These are phyloP conservation scores for Leptopilina clavipes DNA, from an alignment of 1,140 invertebrate genomes.

Conservation along the genomic window DNA sequence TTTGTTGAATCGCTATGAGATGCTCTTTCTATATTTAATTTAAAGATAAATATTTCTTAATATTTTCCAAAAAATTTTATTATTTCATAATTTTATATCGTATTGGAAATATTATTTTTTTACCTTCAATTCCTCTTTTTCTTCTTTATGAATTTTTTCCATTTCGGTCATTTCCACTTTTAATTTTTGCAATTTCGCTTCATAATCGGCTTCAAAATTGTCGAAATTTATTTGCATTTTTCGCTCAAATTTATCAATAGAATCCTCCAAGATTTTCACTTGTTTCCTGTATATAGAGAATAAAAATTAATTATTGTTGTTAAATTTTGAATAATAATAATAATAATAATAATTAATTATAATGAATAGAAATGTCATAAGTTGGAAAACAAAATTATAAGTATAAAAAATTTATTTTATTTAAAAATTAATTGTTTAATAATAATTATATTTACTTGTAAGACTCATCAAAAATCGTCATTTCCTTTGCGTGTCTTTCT, in stretches of 20 bases:
- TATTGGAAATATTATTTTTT: too few relatives aligned
- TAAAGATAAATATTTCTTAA: too few relatives aligned
- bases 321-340: too few relatives aligned
- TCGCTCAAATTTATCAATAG: conserved; percentile 64
- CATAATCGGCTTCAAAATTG: conserved; percentile 63
- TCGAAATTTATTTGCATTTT: conserved; percentile 63
- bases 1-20: conserved; percentile 58
- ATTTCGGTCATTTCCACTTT: conserved; percentile 64
- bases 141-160: conserved; percentile 61
- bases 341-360: too few relatives aligned
- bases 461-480: conserved; percentile 65
- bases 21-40: conserved; percentile 59
- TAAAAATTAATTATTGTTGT: conserved; percentile 36
- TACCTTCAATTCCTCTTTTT: conserved; percentile 67
- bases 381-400: conserved; percentile 11
- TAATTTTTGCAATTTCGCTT: conserved; percentile 66
- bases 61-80: too few relatives aligned
- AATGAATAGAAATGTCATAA: too few relatives aligned
- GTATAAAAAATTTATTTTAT: conserved; percentile 25
- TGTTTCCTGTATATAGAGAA: conserved; percentile 61
- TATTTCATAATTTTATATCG: too few relatives aligned
- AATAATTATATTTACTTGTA: conserved; percentile 64
- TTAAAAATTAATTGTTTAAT: conserved; percentile 36
- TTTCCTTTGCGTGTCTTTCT: conserved; percentile 68
- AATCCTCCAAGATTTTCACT: conserved; percentile 63